Evolutionary conservation across 1,140 invertebrate genomes (phyloP), one percentile per base, ranked within the genome.

Genomic region (Drosophila murphyi): DNA sequence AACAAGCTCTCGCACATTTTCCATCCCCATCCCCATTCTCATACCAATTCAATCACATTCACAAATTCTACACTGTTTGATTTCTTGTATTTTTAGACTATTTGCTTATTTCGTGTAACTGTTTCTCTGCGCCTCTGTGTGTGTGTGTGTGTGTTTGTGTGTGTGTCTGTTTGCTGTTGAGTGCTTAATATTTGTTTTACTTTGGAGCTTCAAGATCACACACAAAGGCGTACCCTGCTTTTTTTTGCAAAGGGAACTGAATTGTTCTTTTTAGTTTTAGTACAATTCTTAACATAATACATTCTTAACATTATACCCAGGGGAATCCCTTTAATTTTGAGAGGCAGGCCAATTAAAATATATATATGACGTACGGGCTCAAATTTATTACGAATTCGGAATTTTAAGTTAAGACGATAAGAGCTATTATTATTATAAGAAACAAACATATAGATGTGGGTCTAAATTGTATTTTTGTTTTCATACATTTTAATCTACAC

Each of bases 21-120:
- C 12, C 34, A 68, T 50, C 35, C 20, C 20, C 20, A 20, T 20
- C 28, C 20, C 34, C 43, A 32, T 31, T 50, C 54, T 39, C 29
- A 28, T 37, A 20, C 32, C 4, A 39, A 39, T 29, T 34, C 54
- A 52, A 52, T 61, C 35, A 54, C 39, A 65, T 65, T 54, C 70
- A 72, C 70, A 72, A 59, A 72, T 64, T 78, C 29, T 37, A 67
- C 39, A 6, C 45, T 35, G 45, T 61, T 48, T 29, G 31, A 48
- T 50, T 62, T 43, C 10, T 78, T 50, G 7, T 68, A 43, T 77
- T 70, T 54, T 52, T 51, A 56, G 72, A 78, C 63, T 29, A 52
- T 72, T 62, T 50, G 48, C 31, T 51, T 61, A 20, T 61, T 61
- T 76, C 12, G 39, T 60, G 45, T 65, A 6, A 34, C 5, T 43